Evolutionary conservation across 2,888 invertebrate species (phyloP).

Genomic region (Sarcophaga subvicina): DNA sequence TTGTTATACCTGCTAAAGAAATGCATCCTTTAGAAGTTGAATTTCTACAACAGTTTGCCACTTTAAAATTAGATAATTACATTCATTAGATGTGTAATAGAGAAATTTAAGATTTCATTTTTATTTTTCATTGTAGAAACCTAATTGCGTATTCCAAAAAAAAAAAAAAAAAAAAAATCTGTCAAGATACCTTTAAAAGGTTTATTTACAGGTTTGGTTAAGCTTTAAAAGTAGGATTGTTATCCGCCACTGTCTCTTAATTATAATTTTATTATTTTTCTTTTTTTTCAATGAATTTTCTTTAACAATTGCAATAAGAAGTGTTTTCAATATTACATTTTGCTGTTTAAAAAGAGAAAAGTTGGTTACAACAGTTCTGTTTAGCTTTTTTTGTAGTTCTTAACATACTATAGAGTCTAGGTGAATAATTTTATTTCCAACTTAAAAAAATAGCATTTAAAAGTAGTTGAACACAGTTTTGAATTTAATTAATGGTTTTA

Average conservation of each 20-base stretch:
- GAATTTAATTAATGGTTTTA: conserved; percentile 16
- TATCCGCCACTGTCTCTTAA: background rate
- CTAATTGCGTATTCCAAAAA: background rate
- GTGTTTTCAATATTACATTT: background rate
- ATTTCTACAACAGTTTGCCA: conserved; percentile 88
- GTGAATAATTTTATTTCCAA: background rate
- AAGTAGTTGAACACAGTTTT: conserved; percentile 32
- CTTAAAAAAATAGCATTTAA: conserved; percentile 31
- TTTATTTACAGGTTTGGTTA: conserved; percentile 20
- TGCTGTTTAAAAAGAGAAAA: too few relatives aligned
- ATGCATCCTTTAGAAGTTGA: conserved; percentile 96
- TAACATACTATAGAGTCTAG: background rate
- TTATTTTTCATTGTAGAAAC: conserved; percentile 25
- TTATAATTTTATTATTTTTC: conserved; percentile 5
- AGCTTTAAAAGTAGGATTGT: conserved; percentile 47
- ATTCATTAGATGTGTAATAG: conserved; percentile 75
- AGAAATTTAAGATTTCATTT: conserved; percentile 26
- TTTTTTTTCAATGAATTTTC: conserved; percentile 1
- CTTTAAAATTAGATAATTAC: conserved; percentile 79
- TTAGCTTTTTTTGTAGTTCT: background rate
- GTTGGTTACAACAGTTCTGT: background rate
- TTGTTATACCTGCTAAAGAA: conserved; percentile 91
- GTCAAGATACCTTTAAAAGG: conserved; percentile 2
- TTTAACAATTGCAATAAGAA: background rate
- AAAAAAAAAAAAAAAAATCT: background rate